Base-by-base conservation (phyloP, 2,888 invertebrate species). In the Lasioglossum figueresi region DNA sequence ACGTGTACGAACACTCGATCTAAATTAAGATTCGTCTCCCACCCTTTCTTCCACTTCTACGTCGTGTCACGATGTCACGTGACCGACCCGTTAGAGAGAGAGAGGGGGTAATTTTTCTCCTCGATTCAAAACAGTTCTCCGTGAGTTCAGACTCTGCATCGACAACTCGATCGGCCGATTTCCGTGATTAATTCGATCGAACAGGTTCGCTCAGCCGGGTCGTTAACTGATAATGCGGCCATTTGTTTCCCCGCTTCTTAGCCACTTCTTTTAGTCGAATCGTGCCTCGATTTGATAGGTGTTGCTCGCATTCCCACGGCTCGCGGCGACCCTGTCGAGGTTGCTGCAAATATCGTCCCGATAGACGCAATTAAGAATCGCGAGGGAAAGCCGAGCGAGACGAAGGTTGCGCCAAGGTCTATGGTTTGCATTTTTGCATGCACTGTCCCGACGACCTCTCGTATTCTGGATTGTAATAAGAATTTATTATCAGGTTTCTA, bases 401-500 rank as follows among this genome's bases (percentile, higher is more conserved):
- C 79, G 83, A 90, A 90, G 89, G 86, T 90, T 80, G 56, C 37
- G 73, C 77, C 90, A 90, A 90, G 88, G 90, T 48, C 75, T 77
- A 48, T 48, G 73, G 27, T 63, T 48, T 31, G 75, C 80, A 77
- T 84, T 87, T 82, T 86, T 86, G 72, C 75, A 43, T 56, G 8
- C 27, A 68, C 45, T 23, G 37, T 40, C 68, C 70, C 34, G n/a
- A 23, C 14, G 48, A 71, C 72, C 74, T 59, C 68, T 27, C 23
- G 74, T 74, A 75, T 78, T 79, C 66, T 71, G 66, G 70, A 63
- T 75, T 37, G 74, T 71, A 23, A 56, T 40, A 56, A 68, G 43
- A 84, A 79, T 84, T 84, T 79, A 84, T 84, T 74, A 74, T 10
- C 79, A 23, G 31, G 6, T 77, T 40, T 73, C 34, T 63, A 48